Conservation (phyloP, 2,113 vertebrate species). For the Corythornis vintsioides region DNA sequence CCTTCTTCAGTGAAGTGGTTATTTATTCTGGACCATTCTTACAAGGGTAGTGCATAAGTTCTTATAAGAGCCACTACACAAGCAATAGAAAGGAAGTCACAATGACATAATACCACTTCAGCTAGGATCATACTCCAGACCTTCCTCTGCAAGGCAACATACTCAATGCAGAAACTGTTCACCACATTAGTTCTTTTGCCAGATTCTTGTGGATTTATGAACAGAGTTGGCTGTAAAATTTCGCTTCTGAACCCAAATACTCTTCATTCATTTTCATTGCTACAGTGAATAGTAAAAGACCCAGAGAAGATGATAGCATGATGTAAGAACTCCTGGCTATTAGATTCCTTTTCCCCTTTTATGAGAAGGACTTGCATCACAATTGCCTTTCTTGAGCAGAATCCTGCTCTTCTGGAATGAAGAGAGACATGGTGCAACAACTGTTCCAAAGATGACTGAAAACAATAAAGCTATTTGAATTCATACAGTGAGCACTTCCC, state of each 20-base stretch:
- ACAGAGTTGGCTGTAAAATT: background rate
- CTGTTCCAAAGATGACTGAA: background rate
- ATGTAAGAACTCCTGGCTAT: background rate
- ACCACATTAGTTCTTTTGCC: background rate
- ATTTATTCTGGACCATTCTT: background rate
- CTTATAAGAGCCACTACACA: background rate
- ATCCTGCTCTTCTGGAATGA: background rate
- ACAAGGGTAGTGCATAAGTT: background rate
- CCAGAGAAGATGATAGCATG: background rate
- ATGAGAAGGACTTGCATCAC: background rate
- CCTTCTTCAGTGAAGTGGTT: background rate
- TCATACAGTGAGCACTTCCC: background rate
- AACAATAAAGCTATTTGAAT: background rate
- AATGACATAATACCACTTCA: background rate
- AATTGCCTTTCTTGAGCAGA: background rate
- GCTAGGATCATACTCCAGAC: background rate
- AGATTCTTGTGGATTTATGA: background rate
- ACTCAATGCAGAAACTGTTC: background rate
- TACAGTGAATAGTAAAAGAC: background rate
- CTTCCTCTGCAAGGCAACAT: background rate
- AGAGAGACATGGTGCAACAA: background rate
- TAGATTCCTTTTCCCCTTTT: background rate
- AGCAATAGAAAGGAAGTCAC: background rate
- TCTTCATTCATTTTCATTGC: background rate
- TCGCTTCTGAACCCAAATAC: background rate